Evolutionary conservation across 2,113 vertebrate genomes (phyloP).

Genomic region (Sceloporus tristichus): DNA sequence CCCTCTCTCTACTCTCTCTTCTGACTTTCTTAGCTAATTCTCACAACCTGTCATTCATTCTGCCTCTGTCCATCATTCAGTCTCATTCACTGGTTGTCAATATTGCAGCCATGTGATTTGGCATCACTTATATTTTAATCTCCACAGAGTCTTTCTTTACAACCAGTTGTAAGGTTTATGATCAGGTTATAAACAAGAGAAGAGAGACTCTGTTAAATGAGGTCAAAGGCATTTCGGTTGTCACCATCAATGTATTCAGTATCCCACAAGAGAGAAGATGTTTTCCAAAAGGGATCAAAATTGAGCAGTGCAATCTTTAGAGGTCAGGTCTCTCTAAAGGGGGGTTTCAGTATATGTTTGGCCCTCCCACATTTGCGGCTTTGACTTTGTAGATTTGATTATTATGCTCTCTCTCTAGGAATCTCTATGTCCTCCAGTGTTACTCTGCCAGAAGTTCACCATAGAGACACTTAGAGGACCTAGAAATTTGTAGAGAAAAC

Average conservation of each 20-base stretch:
- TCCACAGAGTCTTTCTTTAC: conserved; percentile 68
- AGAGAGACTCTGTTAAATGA: conserved; percentile 71
- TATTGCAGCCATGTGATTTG: conserved; percentile 20
- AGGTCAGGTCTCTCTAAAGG: conserved; percentile 26
- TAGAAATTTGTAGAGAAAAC: too few species aligned
- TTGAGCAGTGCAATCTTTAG: conserved; percentile 49
- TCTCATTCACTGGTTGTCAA: not conserved
- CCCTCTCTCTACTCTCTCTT: not conserved
- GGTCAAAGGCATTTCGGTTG: conserved; percentile 62
- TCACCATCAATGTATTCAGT: conserved; percentile 66
- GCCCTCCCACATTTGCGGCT: too few species aligned
- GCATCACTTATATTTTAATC: conserved; percentile 50
- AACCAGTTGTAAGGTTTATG: conserved; percentile 72
- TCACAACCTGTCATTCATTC: not conserved
- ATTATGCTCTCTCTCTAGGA: too few species aligned
- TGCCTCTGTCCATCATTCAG: not conserved
- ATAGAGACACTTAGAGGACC: too few species aligned
- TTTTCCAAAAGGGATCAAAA: conserved; percentile 59
- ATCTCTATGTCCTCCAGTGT: too few species aligned
- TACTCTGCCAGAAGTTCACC: too few species aligned
- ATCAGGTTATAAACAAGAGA: conserved; percentile 69
- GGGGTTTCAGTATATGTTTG: too few species aligned
- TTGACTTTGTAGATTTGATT: too few species aligned
- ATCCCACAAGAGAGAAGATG: conserved; percentile 53
- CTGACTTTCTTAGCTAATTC: not conserved